These are phyloP conservation scores for Bombus ignitus DNA, from an alignment of 1,140 invertebrate species.

Conservation along the genomic window DNA sequence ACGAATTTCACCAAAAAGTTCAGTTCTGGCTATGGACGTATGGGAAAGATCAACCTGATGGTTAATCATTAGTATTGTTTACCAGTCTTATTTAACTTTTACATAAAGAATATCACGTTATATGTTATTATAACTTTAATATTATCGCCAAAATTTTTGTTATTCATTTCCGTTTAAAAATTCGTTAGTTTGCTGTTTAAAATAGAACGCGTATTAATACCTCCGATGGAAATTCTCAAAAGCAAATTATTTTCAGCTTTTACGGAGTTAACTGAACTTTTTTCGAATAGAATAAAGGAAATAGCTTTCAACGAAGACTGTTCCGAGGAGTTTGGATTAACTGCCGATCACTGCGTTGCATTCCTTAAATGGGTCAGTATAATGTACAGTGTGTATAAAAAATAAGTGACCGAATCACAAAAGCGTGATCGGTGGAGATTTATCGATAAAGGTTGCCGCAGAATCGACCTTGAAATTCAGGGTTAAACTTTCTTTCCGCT, in stretches of 20 bases:
- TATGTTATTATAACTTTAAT: neutral
- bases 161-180: neutral
- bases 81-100: neutral
- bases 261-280: conserved; percentile 48
- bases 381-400: neutral
- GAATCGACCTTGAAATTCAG: too few species aligned
- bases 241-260: conserved; percentile 44
- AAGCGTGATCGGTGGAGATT: too few species aligned
- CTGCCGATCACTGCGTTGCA: conserved; percentile 73
- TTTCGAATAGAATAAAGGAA: conserved; percentile 59
- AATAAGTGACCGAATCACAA: too few species aligned
- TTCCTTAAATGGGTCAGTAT: conserved; percentile 77
- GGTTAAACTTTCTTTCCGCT: too few species aligned
- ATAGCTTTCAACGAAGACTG: conserved; percentile 76
- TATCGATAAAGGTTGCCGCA: too few species aligned
- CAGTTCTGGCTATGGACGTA: conserved; percentile 84
- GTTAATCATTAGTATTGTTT: conserved; percentile 68
- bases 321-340: conserved; percentile 76
- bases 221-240: neutral
- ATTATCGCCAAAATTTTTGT: neutral
- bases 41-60: conserved; percentile 81
- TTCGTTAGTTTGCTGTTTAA: neutral
- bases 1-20: conserved; percentile 77
- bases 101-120: neutral
- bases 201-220: neutral